Conservation (phyloP, 1,140 invertebrate genomes). For the Conus ventricosus region DNA sequence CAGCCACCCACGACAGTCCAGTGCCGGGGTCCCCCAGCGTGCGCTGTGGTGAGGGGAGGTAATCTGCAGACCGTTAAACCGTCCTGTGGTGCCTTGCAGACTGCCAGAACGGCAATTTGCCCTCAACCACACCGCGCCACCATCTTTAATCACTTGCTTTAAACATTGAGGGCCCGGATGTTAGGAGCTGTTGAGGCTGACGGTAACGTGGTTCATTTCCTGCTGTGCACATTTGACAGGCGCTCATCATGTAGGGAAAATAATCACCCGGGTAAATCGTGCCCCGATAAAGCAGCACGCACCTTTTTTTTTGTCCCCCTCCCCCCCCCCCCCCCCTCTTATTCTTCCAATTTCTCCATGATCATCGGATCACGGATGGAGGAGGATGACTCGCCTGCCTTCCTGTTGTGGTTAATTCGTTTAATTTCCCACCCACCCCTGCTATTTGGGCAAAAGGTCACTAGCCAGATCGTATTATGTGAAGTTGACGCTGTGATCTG, state of each 20-base stretch:
- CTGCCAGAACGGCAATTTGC: background rate
- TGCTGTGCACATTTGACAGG: background rate
- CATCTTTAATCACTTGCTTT: constrained; percentile 8
- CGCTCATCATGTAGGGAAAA: background rate
- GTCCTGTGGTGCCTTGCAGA: constrained; percentile 11
- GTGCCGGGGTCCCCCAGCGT: no score
- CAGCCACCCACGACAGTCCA: no score
- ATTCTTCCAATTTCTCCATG: background rate
- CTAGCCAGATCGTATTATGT: background rate
- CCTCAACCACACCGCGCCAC: constrained; percentile 13
- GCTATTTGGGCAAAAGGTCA: background rate
- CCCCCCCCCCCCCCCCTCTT: background rate
- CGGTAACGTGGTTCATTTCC: constrained; percentile 4
- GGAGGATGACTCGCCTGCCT: background rate
- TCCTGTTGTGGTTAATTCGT: background rate
- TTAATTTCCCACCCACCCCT: background rate
- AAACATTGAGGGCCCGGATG: background rate
- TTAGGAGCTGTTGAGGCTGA: constrained; percentile 6
- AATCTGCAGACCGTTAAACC: constrained; percentile 21
- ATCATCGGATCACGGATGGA: background rate
- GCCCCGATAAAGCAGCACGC: background rate
- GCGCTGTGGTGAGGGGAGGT: background rate
- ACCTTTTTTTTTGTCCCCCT: background rate
- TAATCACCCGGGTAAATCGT: background rate
- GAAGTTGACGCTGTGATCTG: background rate